Evolutionary conservation across 2,113 vertebrate species (phyloP), one percentile per base, ranked within the genome.

Genomic region (Pterocles burchelli): DNA sequence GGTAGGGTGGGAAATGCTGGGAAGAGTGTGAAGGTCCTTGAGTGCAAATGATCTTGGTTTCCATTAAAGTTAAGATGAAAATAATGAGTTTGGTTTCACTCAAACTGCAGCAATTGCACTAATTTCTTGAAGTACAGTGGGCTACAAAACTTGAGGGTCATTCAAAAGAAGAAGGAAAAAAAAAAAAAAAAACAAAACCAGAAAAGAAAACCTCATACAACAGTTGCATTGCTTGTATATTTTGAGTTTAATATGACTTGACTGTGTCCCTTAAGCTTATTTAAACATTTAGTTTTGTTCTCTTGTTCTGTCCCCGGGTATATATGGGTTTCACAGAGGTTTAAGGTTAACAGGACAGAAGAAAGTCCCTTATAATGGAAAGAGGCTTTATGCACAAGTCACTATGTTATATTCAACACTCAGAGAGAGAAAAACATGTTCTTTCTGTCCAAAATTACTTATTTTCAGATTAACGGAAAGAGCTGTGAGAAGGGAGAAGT

Each of bases 251-350:
- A 90, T 87, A 49, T 75, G 58, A 95, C 65, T 65, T 49, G 79
- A 84, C 65, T 77, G 7, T 33, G 76, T 86, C 79, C 68, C 76
- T 94, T 90, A 92, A 93, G 83, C 68, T 94, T 93, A 94, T 70
- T 96, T 96, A 95, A 96, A 89, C 95, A 91, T 88, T 94, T 71
- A 86, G 74, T 87, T 96, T 88, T 78, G 28, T 74, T 90, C 68
- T 54, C 87, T 89, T 95, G 77, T 93, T 96, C 87, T 33, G 0
- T 89, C 66, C n/a, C 11, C 2, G 3, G 61, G 21, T 95, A 89
- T 41, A 61, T 78, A 90, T 52, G 68, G 88, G 85, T 94, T 93
- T 91, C 85, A 65, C 48, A 89, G 65, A 61, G 49, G 28, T 92
- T 97, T 88, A 67, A 6, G 4, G 85, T 88, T 84, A 94, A 90